These are phyloP conservation scores for Gadus chalcogrammus DNA, from an alignment of 2,113 vertebrate genomes.

Conservation along the genomic window DNA sequence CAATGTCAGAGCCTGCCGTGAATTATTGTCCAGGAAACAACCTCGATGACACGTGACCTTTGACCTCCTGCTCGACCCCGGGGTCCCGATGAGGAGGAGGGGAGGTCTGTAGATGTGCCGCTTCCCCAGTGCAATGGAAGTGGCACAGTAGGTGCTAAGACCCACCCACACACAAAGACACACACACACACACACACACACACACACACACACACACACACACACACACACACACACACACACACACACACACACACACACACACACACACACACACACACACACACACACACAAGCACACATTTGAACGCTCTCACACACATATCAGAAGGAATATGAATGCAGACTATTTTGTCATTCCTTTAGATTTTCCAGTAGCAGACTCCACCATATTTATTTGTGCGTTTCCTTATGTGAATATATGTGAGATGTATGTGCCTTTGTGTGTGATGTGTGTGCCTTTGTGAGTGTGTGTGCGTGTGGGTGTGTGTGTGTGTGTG, in stretches of 20 bases:
- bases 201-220: slow-evolving; percentile 20
- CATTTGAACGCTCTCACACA: slow-evolving; percentile 14
- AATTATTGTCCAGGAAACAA: slow-evolving; percentile 55
- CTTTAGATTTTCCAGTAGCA: slow-evolving; percentile 16
- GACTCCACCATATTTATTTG: slow-evolving; percentile 34
- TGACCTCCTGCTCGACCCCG: slow-evolving; percentile 40
- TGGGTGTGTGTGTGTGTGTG: background rate
- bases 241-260: background rate
- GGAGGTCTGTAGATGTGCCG: slow-evolving; percentile 31
- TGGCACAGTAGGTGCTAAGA: slow-evolving; percentile 42
- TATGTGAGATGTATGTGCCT: background rate
- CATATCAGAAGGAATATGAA: slow-evolving; percentile 21
- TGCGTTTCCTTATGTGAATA: slow-evolving; percentile 3
- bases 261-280: background rate
- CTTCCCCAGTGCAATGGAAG: slow-evolving; percentile 49
- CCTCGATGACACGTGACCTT: slow-evolving; percentile 54
- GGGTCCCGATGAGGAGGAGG: slow-evolving; percentile 12
- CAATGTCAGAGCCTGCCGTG: slow-evolving; percentile 38
- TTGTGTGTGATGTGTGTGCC: background rate
- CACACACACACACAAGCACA: slow-evolving; percentile 10
- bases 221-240: slow-evolving; percentile 1
- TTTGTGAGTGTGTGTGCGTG: background rate
- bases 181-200: background rate
- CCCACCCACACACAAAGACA: background rate
- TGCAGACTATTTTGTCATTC: slow-evolving; percentile 21